Evolutionary conservation across 2,888 invertebrate genomes (phyloP), one percentile per base, ranked within the genome.

Genomic region (Seira sanloemensis): DNA sequence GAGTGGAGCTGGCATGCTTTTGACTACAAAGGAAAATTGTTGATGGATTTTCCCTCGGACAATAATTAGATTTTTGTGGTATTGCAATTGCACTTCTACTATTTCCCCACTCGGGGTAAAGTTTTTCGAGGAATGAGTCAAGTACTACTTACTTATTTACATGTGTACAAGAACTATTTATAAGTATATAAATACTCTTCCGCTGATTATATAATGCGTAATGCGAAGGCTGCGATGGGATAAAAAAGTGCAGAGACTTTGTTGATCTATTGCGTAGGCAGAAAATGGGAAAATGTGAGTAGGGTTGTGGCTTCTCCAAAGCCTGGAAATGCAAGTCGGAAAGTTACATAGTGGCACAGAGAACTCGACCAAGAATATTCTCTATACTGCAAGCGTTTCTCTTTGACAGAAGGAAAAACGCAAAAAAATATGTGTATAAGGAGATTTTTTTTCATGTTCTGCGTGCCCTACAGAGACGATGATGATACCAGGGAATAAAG

Each of bases 381-480:
- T n/a, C n/a, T n/a, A n/a, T n/a, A n/a, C n/a, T n/a, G n/a, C n/a
- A n/a, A n/a, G n/a, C n/a, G n/a, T n/a, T n/a, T n/a, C n/a, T n/a
- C n/a, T n/a, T n/a, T 37, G 37, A 37, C 7, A 37, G 37, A 37
- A 37, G 12, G 12, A 5, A 37, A 9, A 5, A 58, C 18, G 58
- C 58, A 58, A 58, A 58, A 58, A 37, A 37, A 58, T 58, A 18
- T 58, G n/a, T n/a, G 7, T 58, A 58, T 58, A 7, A 58, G n/a
- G 18, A 58, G 18, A 58, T 58, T 58, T 58, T 58, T 58, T 18
- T 18, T 58, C 12, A 58, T 18, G n/a, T 58, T 58, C 58, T 58
- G 58, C 58, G 58, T 58, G 58, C 58, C 18, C 18, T 58, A 58
- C 58, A 58, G 58, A 58, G 58, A 58, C 5, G n/a, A 58, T 16